phyloP scores from a whole-genome alignment of 2,888 invertebrate species.

The Dendrolimus pini region DNA sequence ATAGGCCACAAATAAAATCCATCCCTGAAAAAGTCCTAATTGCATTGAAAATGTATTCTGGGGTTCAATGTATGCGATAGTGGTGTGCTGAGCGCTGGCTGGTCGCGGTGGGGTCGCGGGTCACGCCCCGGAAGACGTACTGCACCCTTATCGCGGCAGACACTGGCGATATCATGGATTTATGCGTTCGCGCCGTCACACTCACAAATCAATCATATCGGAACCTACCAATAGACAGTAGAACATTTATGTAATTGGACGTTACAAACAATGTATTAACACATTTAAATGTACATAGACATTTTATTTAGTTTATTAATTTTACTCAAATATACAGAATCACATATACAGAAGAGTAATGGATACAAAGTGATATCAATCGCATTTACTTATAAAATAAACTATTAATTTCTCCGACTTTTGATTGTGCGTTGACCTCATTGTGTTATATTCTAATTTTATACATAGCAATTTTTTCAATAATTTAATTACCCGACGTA shows the following conservation, averaged over 20 bases:
- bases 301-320: too few species aligned
- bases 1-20: too few species aligned
- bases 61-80: conserved; percentile 42
- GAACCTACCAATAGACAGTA: conserved; percentile 10
- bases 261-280: conserved; percentile 2
- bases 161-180: conserved; percentile 65
- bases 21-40: background rate
- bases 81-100: conserved; percentile 18
- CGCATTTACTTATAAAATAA: too few species aligned
- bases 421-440: too few species aligned
- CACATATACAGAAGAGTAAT: too few species aligned
- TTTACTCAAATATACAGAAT: too few species aligned
- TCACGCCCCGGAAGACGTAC: conserved; percentile 67
- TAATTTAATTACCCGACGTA: too few species aligned
- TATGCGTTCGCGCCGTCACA: conserved; percentile 48
- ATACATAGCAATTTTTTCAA: too few species aligned
- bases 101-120: conserved; percentile 42
- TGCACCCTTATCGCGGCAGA: conserved; percentile 63
- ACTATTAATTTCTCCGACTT: too few species aligned
- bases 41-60: background rate
- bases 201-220: conserved; percentile 51
- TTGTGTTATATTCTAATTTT: too few species aligned
- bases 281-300: too few species aligned
- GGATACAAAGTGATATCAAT: too few species aligned
- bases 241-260: conserved; percentile 2